Evolutionary conservation across 2,113 vertebrate genomes (phyloP), one percentile per base, ranked within the genome.

Genomic region (Sarotherodon lohbergeri): DNA sequence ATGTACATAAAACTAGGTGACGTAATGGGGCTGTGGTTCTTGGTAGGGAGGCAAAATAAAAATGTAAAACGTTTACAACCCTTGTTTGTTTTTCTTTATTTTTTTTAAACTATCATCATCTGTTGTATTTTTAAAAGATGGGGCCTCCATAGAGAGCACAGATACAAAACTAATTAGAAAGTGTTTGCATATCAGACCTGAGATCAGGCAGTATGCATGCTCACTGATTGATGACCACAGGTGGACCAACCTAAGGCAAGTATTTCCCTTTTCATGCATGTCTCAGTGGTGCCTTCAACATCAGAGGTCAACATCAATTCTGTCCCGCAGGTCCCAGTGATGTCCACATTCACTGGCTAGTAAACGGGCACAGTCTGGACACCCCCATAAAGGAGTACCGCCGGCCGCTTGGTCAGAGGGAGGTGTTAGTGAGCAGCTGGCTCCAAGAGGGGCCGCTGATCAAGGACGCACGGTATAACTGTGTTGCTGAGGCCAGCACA

Each of bases 341-440:
- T 14, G 82, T 97, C 43, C 95, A 56, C 66, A 96, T 99, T 91
- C 88, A 97, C 92, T 99, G 99, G 99, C 95, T 96, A 83, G 96
- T 97, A 91, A 98, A 98, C 0, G 96, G 97, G 13, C 96, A 90
- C 14, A 93, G 56, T 24, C 94, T 98, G 90, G 94, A 97, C 78
- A 90, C 78, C 1, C 96, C 95, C 11, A 76, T 96, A 63, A 96
- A 59, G 2, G 96, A 97, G 87, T 95, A 97, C 87, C 96, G 95
- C 59, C 95, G 92, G 1, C 13, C 1, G 1, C 88, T 98, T 86
- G 90, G 92, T 5, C 94, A 95, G n/a, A 96, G 94, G 61, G 94
- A 91, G 86, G 86, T 96, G 9, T 96, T 98, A 2, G 94, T 96
- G 86, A 96, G 98, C 95, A 99, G 98, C 93, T 99, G 98, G 98